phyloP scores from a whole-genome alignment of 2,797 vertebrate species.

The Apodemus agrarius region DNA sequence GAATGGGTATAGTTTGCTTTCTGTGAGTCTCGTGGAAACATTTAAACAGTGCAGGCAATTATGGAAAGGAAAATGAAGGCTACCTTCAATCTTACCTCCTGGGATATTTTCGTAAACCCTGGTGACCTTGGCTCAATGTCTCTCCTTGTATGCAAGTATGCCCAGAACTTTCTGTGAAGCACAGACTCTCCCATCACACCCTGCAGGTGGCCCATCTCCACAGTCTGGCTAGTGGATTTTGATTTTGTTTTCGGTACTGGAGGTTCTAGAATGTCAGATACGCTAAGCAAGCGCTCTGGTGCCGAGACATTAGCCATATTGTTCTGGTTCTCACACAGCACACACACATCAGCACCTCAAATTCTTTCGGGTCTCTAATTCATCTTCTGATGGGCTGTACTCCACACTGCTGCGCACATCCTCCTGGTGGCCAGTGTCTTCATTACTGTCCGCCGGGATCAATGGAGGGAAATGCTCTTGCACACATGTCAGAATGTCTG shows the following conservation, averaged over 20 bases:
- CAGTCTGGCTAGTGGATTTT: neutral
- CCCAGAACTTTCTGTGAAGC: neutral
- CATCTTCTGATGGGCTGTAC: neutral
- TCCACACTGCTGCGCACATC: neutral
- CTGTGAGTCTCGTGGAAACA: neutral
- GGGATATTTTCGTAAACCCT: accelerated
- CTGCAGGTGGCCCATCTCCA: too few species aligned
- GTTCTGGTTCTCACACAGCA: neutral
- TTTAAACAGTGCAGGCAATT: neutral
- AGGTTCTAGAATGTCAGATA: neutral
- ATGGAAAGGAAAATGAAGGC: neutral
- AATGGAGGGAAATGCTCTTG: neutral
- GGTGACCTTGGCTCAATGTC: neutral
- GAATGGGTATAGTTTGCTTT: neutral
- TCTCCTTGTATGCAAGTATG: accelerated
- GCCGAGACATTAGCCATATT: neutral
- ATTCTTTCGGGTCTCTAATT: neutral
- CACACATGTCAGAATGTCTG: accelerated
- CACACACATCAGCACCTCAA: neutral
- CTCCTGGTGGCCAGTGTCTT: neutral
- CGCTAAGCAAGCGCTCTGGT: neutral
- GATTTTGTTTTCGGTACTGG: neutral
- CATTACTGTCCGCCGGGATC: neutral
- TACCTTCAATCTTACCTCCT: neutral
- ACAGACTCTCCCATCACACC: neutral